Conservation (phyloP, 2,797 vertebrate genomes). For the Poecilia wingei region DNA sequence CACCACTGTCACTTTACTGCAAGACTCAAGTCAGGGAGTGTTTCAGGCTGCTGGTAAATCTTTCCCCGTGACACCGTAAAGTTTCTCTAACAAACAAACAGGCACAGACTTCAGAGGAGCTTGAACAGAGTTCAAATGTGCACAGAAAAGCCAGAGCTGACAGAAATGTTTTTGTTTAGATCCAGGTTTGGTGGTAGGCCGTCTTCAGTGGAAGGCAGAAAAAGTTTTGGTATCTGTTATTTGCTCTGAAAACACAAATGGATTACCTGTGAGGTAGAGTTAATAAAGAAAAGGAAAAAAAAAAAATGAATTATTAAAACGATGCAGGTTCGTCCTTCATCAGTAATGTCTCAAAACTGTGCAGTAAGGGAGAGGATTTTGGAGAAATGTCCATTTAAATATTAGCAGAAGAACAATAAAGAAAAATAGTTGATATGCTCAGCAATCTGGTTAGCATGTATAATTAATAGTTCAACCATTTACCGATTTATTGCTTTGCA, state of each 20-base stretch:
- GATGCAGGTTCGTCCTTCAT: not conserved
- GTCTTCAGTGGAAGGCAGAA: not conserved
- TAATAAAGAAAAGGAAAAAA: not conserved
- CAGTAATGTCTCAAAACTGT: not conserved
- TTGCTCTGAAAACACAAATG: not conserved
- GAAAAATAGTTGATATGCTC: not conserved
- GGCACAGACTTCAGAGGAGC: constrained; percentile 19
- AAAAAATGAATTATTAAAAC: not conserved
- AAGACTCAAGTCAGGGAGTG: constrained; percentile 50
- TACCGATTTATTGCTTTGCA: not conserved
- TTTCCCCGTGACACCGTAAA: constrained; percentile 39
- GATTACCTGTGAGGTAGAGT: not conserved
- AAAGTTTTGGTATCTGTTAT: not conserved
- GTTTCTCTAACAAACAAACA: constrained; percentile 38
- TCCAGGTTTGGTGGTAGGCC: not conserved
- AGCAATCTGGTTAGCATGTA: not conserved
- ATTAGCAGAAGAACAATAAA: not conserved
- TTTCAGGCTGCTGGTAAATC: constrained; percentile 52
- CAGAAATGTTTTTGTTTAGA: not conserved
- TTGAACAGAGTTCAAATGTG: not conserved
- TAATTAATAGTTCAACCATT: not conserved
- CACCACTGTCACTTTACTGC: constrained; percentile 42
- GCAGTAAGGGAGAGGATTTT: not conserved
- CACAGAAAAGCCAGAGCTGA: not conserved
- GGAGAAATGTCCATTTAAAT: not conserved